A percentile compares a stretch with the other conserved stretches of the same genome.
phyloP scores from a whole-genome alignment of 2,888 invertebrate species.

The Chrysolina oricalcia region DNA sequence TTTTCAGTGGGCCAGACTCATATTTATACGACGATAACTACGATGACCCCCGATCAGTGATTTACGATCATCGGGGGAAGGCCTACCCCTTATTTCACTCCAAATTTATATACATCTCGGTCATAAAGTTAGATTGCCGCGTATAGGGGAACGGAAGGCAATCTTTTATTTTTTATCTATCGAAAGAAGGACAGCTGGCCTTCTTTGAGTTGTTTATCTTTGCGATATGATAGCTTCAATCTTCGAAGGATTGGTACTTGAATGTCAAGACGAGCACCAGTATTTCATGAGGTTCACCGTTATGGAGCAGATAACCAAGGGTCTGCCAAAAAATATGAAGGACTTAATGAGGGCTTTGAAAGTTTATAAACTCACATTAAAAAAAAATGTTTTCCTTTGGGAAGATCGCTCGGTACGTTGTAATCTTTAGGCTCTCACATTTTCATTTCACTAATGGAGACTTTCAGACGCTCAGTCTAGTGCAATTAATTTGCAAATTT shows the following conservation, averaged over 20 bases:
- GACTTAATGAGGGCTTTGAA: too few species aligned
- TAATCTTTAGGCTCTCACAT: too few species aligned
- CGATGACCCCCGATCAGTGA: conserved; percentile 67
- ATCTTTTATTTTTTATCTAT: conserved; percentile 48
- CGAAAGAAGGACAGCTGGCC: neutral
- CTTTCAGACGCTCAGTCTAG: too few species aligned
- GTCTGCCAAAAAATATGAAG: too few species aligned
- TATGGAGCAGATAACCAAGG: too few species aligned
- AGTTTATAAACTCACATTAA: too few species aligned
- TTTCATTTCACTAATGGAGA: too few species aligned
- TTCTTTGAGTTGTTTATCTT: neutral
- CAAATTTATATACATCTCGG: conserved; percentile 56
- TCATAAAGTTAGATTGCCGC: conserved; percentile 55
- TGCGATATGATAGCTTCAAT: neutral
- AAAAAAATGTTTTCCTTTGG: too few species aligned
- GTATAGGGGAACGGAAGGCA: conserved; percentile 44
- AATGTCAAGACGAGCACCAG: neutral
- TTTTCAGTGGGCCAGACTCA: conserved; percentile 59
- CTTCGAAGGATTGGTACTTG: neutral
- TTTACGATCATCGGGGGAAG: conserved; percentile 66
- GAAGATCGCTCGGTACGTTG: too few species aligned
- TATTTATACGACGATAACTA: conserved; percentile 66
- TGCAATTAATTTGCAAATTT: too few species aligned
- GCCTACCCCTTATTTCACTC: conserved; percentile 65
- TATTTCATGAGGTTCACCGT: neutral